Conservation (phyloP, 2,797 vertebrate species). For the Brachyalestes nurse region DNA sequence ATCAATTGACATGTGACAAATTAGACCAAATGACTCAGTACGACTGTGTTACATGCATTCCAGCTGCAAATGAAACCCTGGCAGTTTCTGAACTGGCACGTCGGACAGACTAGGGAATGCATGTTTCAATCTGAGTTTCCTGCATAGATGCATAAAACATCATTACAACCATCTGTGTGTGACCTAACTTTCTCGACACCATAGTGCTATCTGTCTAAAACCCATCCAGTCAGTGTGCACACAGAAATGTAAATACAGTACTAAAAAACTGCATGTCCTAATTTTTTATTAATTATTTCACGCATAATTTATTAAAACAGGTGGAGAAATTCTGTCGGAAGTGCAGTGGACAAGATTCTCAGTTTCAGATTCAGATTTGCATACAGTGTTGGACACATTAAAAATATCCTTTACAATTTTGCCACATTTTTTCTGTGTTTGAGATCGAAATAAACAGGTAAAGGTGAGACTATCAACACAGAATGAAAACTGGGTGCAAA, state of each 20-base stretch:
- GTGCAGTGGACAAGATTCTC: no score
- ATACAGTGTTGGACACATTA: no score
- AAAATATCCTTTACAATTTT: no score
- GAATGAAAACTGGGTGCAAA: no score
- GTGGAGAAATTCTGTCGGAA: no score
- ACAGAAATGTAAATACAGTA: not conserved
- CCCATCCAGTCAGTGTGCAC: not conserved
- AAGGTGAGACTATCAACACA: no score
- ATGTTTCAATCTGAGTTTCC: not conserved
- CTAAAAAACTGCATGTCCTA: no score
- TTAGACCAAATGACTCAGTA: conserved; percentile 4
- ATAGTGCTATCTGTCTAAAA: not conserved
- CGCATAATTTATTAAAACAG: no score
- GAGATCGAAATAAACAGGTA: no score
- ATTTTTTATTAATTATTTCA: no score
- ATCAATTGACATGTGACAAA: conserved; percentile 36
- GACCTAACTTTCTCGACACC: not conserved
- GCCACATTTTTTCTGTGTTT: no score
- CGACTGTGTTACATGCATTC: not conserved
- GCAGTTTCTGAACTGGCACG: not conserved
- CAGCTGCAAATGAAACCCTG: conserved; percentile 14
- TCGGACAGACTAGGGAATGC: not conserved
- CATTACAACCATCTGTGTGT: not conserved
- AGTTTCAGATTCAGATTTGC: no score
- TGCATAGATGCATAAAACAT: conserved; percentile 1